Percentiles rank a stretch among this genome's conserved stretches.
Evolutionary conservation across 2,113 vertebrate genomes (phyloP).

Genomic region (Paedocypris sp.): DNA sequence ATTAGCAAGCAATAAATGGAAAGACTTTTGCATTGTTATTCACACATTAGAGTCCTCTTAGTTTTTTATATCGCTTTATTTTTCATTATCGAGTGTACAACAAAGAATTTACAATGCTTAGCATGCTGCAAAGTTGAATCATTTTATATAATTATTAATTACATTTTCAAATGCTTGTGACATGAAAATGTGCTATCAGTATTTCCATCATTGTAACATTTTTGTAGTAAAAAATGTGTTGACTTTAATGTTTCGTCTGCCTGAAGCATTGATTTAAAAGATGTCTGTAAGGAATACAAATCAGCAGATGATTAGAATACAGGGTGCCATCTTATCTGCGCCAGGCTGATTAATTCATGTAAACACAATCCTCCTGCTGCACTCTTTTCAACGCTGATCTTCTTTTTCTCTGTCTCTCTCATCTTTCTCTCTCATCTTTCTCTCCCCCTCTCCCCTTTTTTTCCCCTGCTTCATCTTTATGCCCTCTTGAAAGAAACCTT

Average conservation of each 20-base stretch:
- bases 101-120: too few species aligned
- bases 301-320: slow-evolving; percentile 32
- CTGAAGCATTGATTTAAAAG: slow-evolving; percentile 32
- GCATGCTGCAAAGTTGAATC: too few species aligned
- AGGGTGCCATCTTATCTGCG: slow-evolving; percentile 26
- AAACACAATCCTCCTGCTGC: slow-evolving; percentile 28
- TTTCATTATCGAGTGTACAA: too few species aligned
- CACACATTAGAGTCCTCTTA: too few species aligned
- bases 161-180: neutral
- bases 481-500: slow-evolving; percentile 16
- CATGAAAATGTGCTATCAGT: neutral
- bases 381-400: neutral
- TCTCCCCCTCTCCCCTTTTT: neutral
- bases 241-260: too few species aligned
- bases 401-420: neutral
- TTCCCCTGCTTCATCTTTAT: slow-evolving; percentile 9
- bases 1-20: too few species aligned
- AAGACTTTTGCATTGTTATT: too few species aligned
- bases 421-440: neutral
- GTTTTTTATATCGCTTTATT: too few species aligned
- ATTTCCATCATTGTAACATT: neutral
- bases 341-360: slow-evolving; percentile 45
- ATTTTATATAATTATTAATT: too few species aligned
- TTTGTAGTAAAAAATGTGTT: too few species aligned
- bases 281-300: slow-evolving; percentile 40